Evolutionary conservation across 2,888 invertebrate species (phyloP), one percentile per base, ranked within the genome.

Genomic region (Deroplatys truncata): DNA sequence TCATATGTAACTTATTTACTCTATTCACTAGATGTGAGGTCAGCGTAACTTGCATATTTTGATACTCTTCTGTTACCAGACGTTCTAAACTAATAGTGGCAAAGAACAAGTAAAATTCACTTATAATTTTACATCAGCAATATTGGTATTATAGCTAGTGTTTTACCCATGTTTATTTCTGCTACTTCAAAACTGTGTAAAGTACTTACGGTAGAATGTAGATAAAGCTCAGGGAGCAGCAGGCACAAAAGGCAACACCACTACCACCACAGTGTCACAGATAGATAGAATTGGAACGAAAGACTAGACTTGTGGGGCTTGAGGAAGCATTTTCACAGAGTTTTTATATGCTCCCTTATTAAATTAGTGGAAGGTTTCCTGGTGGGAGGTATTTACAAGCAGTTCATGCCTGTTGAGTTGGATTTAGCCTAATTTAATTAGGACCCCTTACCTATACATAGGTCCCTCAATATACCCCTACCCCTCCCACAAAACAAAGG

Each of bases 251-350:
- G 28, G 35, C 25, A 25, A 43, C 9, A 83, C 29, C 43, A 87
- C 35, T 87, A 25, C 35, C 20, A 83, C 29, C 43, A 87, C 35
- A 82, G n/a, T 31, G n/a, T 28, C 20, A 25, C 87, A 82, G 31
- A 87, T 31, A 82, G 31, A 87, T 31, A 83, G n/a, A 28, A 56
- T n/a, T 13, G 82, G 31, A 16, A 31, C 31, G 5, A 35, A 83
- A 31, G 20, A 83, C 83, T 82, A 28, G n/a, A 86, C 86, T 90
- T 89, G 89, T 90, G 89, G 89, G 89, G 90, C 89, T 90, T 86
- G 90, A 84, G 31, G 83, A 84, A 88, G 56, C 31, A 84, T 84
- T 31, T 13, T 72, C 82, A 28, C 85, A 13, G n/a, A 56, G 43
- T 43, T 90, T 89, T 49, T 90, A 90, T 89, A 84, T 72, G 31